A percentile compares a stretch with the other conserved stretches of the same genome.
Conservation (phyloP, 2,797 vertebrate species). For the Cacajao melanocephalus region DNA sequence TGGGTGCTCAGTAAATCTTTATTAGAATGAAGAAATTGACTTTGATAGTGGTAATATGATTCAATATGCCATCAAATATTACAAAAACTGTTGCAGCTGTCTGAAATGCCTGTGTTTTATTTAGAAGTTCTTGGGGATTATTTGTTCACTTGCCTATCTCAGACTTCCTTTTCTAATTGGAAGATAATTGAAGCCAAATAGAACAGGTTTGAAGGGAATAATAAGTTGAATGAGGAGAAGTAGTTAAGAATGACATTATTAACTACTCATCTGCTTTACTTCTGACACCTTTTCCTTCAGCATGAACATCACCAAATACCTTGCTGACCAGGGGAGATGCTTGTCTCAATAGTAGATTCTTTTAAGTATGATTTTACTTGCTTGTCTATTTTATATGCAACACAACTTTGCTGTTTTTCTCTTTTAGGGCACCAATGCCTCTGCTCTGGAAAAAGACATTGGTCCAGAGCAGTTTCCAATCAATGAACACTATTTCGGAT, state of each 20-base stretch:
- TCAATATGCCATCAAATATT: neutral
- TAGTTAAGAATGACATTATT: neutral
- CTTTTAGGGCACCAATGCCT: conserved; percentile 90
- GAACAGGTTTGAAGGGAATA: neutral
- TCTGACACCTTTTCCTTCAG: neutral
- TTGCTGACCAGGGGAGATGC: neutral
- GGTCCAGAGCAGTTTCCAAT: conserved; percentile 91
- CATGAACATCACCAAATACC: fast-evolving
- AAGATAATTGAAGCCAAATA: neutral
- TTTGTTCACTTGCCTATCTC: neutral
- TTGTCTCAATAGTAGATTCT: neutral
- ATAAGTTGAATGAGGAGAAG: neutral
- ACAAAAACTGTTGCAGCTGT: neutral
- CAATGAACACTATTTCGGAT: conserved; percentile 90
- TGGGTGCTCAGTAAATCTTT: neutral
- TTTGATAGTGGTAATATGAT: neutral
- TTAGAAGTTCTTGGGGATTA: neutral
- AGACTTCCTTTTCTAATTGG: neutral
- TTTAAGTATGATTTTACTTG: neutral
- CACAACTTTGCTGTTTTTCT: conserved; percentile 51
- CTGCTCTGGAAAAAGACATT: conserved; percentile 92
- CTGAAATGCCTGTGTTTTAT: neutral
- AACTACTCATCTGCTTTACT: neutral
- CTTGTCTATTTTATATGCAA: neutral
- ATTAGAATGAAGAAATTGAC: neutral